Evolutionary conservation across 2,797 vertebrate genomes (phyloP), one percentile per base, ranked within the genome.

Genomic region (Enteromius mattozi): DNA sequence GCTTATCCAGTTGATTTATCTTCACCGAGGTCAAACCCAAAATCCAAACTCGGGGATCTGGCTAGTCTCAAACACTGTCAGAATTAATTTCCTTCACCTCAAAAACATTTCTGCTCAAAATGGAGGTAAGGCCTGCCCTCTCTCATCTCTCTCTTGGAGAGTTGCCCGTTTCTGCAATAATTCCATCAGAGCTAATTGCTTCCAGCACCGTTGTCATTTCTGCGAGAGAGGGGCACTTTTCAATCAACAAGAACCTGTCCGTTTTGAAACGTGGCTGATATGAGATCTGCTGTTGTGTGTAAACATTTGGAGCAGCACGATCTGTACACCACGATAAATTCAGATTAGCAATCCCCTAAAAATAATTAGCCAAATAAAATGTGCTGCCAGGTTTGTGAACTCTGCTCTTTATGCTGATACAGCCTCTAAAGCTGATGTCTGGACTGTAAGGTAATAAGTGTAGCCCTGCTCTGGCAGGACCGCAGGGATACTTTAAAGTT

Each of bases 111-210:
- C 59, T 68, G 35, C 63, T 87, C 68, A 83, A 89, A 86, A 86
- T 85, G 76, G 76, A 87, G 87, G 83, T 66, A 42, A 72, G 40
- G 54, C 47, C 63, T 66, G 61, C 72, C 63, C 51, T 66, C 49
- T 14, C 51, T 35, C 45, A 12, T 24, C 56, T 83, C 83, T 79
- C 63, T 61, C 70, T 24, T 80, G 54, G 19, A 33, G 37, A 79
- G 74, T 61, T 77, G 59, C 56, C 78, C 80, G 63, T 80, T 56
- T 87, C 72, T 84, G 85, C 88, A 86, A 88, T 91, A 90, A 91
- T 88, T 90, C 78, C 82, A 87, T 89, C 86, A 89, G 78, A 83
- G 84, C 84, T 89, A 90, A 91, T 90, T 88, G 88, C 88, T 87
- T 78, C 78, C 87, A 86, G 85, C 85, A 89, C 86, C 37, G 71